Base-by-base conservation (phyloP, 2,888 invertebrate species). In the Euspilapteryx auroguttella region DNA sequence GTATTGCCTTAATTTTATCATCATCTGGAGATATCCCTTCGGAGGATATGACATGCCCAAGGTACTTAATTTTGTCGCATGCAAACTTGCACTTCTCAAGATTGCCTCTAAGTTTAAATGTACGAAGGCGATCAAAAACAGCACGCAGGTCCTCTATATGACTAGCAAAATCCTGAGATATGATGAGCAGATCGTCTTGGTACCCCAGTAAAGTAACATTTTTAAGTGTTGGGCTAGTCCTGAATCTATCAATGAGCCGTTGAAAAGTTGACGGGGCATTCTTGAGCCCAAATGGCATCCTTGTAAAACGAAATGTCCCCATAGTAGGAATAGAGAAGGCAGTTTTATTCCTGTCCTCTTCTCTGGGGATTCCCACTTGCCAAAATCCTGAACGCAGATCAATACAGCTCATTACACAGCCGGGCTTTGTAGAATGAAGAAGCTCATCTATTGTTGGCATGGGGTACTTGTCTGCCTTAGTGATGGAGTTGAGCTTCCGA, bases 41-140 rank as follows among this genome's bases (percentile, higher is more conserved):
- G 23, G 26, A 27, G 32, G 33, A 28, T 26, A 31, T 12, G n/a
- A 27, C 13, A 12, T 31, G 36, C 2, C 41, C 37, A 7, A 34
- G 25, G 8, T 35, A 43, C 17, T 13, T 37, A 1, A 42, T 20
- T 6, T 37, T 35, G 2, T 32, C 23, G 5, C 34, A 21, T n/a
- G 38, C 40, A 30, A 45, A 50, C n/a, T 37, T 32, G 23, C 40
- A 42, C 31, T 44, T 47, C 4, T 44, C 39, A 4, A 14, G 24
- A 24, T 37, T 44, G 2, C 43, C 21, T n/a, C 25, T 30, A 12
- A 45, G 28, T 1, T 35, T 34, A 1, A 42, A 40, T 9, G 32
- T 27, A 5, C 37, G n/a, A 2, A 47, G 32, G 12, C 41, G 21
- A 5, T 22, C 24, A 4, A 47, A 37, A 0, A 49, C 38, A 17